phyloP scores from a whole-genome alignment of 2,797 vertebrate genomes.

The Columba guinea region DNA sequence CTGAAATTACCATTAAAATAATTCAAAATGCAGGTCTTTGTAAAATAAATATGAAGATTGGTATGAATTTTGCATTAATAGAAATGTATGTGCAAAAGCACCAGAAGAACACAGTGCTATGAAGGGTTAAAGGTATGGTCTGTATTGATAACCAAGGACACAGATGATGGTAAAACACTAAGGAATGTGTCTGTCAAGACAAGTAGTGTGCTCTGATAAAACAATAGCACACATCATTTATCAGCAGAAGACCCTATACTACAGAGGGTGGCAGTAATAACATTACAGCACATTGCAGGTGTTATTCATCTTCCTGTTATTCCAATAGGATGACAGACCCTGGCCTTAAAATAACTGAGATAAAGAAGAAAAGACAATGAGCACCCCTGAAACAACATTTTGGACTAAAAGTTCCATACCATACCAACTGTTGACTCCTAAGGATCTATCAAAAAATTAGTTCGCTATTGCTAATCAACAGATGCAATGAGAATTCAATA shows the following conservation, averaged over 20 bases:
- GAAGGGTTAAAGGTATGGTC: neutral
- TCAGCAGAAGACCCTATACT: neutral
- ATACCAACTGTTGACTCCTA: neutral
- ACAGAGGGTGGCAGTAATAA: neutral
- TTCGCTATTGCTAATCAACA: neutral
- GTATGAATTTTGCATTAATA: neutral
- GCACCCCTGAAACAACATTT: neutral
- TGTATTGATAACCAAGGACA: neutral
- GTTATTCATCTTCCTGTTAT: neutral
- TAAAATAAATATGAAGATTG: neutral
- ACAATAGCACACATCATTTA: neutral
- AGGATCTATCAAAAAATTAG: neutral
- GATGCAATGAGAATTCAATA: neutral
- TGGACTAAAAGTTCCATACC: neutral
- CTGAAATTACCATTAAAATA: neutral
- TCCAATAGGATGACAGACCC: neutral
- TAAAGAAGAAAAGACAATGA: neutral
- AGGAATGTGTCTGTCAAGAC: neutral
- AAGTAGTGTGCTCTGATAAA: neutral
- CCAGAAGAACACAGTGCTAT: neutral
- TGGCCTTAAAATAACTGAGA: neutral
- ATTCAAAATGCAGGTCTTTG: neutral
- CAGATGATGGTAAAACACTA: neutral
- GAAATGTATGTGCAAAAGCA: neutral
- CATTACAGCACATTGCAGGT: neutral